A percentile compares a stretch with the other conserved stretches of the same genome.
Evolutionary conservation across 2,888 invertebrate species (phyloP).

Genomic region (Galerucella calmariensis): DNA sequence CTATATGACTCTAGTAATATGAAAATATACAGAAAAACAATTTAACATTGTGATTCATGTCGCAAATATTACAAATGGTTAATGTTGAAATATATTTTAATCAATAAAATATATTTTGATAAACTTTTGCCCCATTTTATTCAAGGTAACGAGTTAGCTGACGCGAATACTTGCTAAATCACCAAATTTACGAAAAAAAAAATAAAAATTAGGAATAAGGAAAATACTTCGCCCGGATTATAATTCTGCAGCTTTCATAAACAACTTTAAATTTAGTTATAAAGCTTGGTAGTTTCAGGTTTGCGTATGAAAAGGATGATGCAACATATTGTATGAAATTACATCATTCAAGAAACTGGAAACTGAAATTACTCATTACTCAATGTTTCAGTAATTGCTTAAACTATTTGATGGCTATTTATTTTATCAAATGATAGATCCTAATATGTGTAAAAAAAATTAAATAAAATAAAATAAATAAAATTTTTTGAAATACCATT

Average conservation of each 20-base stretch:
- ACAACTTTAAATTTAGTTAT: background rate
- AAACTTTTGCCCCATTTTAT: background rate
- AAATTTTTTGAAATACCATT: background rate
- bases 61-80: background rate
- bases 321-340: conserved; percentile 31
- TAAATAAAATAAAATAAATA: too few relatives aligned
- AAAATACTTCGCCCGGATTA: background rate
- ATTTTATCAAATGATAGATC: too few relatives aligned
- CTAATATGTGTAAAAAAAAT: too few relatives aligned
- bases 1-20: too few relatives aligned
- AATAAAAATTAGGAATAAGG: background rate
- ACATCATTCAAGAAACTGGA: conserved; percentile 30
- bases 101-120: background rate
- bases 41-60: too few relatives aligned
- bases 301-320: conserved; percentile 32
- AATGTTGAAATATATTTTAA: background rate
- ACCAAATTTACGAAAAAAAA: background rate
- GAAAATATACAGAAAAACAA: too few relatives aligned
- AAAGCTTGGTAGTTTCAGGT: background rate
- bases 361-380: background rate
- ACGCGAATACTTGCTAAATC: background rate
- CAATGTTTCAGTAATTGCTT: background rate
- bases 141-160: background rate
- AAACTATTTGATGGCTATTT: background rate
- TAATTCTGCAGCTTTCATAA: background rate